These are phyloP conservation scores for Gallinago nigripennis DNA, from an alignment of 2,797 vertebrate species.

Conservation along the genomic window DNA sequence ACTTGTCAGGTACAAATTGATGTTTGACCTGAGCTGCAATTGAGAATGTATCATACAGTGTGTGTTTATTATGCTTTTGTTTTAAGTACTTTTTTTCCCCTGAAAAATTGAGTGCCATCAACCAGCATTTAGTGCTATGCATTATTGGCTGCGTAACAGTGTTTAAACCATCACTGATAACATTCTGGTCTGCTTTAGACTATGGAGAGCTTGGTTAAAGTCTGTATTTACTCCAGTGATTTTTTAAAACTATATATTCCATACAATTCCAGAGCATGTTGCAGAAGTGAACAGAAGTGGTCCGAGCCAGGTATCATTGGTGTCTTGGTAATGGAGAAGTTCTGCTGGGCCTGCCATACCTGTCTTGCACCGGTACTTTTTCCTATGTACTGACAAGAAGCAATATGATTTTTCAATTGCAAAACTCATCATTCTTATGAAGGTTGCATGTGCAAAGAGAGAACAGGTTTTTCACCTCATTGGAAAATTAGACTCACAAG, in stretches of 20 bases:
- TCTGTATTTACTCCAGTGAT: background rate
- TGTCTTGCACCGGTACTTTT: background rate
- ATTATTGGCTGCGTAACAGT: background rate
- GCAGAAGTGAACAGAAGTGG: background rate
- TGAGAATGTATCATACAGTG: background rate
- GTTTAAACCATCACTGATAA: background rate
- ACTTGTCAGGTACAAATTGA: background rate
- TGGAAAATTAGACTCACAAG: background rate
- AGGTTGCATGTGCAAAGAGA: background rate
- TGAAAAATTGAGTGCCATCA: background rate
- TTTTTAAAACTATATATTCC: background rate
- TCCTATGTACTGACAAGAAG: background rate
- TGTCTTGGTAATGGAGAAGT: background rate
- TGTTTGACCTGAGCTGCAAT: background rate
- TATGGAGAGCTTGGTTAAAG: background rate
- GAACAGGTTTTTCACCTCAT: fast-evolving
- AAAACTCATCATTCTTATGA: background rate
- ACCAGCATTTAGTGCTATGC: background rate
- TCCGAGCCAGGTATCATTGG: background rate
- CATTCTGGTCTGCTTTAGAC: background rate
- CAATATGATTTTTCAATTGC: background rate
- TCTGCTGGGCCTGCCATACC: background rate
- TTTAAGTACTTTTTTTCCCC: background rate
- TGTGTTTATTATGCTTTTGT: background rate
- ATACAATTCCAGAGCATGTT: background rate